These are phyloP conservation scores for Cordylochernes scorpioides DNA, from an alignment of 2,888 invertebrate species.

Conservation along the genomic window DNA sequence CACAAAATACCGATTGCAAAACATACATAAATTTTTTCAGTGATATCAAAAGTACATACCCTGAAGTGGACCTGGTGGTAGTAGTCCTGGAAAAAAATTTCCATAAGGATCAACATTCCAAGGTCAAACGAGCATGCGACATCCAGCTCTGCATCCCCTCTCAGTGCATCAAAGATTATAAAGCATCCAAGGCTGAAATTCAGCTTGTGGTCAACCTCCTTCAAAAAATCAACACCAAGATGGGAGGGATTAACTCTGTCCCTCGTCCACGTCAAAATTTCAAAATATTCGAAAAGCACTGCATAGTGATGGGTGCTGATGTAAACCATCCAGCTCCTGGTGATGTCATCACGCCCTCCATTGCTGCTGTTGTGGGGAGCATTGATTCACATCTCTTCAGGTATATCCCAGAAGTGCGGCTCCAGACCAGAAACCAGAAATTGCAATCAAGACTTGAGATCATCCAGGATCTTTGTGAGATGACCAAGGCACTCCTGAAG, in stretches of 20 bases:
- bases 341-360: constrained; percentile 7
- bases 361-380: constrained; percentile 17
- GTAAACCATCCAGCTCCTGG: constrained; percentile 57
- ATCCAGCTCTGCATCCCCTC: too few relatives aligned
- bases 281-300: constrained; percentile 25
- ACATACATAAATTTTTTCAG: too few relatives aligned
- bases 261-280: constrained; percentile 16
- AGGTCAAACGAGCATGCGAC: too few relatives aligned
- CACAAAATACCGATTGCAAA: too few relatives aligned
- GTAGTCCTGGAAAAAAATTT: too few relatives aligned
- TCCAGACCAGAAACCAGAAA: constrained; percentile 31
- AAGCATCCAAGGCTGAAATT: constrained; percentile 9
- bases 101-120: too few relatives aligned
- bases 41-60: too few relatives aligned
- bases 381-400: constrained; percentile 16
- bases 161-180: constrained; percentile 25
- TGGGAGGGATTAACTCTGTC: constrained; percentile 29
- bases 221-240: constrained; percentile 37
- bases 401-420: constrained; percentile 35
- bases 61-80: too few relatives aligned
- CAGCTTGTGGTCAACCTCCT: constrained; percentile 17
- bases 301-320: constrained; percentile 56
- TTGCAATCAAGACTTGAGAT: constrained; percentile 34
- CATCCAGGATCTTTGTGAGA: constrained; percentile 40
- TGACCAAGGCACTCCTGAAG: constrained; percentile 19